Base-by-base conservation (phyloP, 2,888 invertebrate genomes). In the Macrosiphum euphorbiae region DNA sequence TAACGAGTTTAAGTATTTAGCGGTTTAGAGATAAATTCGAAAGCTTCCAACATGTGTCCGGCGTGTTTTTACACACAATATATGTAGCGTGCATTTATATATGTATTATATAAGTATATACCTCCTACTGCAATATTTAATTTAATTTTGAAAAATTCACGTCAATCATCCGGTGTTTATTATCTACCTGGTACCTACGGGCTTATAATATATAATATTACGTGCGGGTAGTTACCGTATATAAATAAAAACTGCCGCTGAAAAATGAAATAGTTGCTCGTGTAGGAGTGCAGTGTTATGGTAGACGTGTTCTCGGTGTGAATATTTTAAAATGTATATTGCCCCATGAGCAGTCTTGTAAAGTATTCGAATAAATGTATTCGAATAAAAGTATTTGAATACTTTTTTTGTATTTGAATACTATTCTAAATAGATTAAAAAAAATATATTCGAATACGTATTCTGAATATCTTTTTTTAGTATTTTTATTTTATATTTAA, bases 81-180 rank as follows among this genome's bases (percentile, higher is more conserved):
- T 78, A 78, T 78, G 35, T 35, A 78, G 20, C 20, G 4, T 61
- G n/a, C 3, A n/a, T 67, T 28, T 61, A 67, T 78, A 78, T 78
- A n/a, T n/a, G 50, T 13, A 47, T 16, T 13, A 26, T 20, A 44
- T 61, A 47, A 3, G 35, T 78, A 50, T 50, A n/a, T 44, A 44
- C 44, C 44, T 44, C 50, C 13, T 52, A 78, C 50, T 58, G 55
- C 20, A 86, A 91, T 85, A 91, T 85, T 91, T 35, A 84, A 52
- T 84, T 91, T 91, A 4, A 26, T 84, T 91, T 85, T 91, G 41
- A 28, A 91, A 55, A 84, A 44, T 84, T 16, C 41, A 85, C 91
- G 91, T 91, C 91, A 91, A 91, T 91, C 85, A 91, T 85, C 24
- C 44, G 13, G 85, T 50, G 84, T 84, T 91, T 91, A 55, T 91